A percentile compares a stretch with the other conserved stretches of the same genome.
Evolutionary conservation across 2,888 invertebrate species (phyloP).

Genomic region (Aspidiotus rigidus): DNA sequence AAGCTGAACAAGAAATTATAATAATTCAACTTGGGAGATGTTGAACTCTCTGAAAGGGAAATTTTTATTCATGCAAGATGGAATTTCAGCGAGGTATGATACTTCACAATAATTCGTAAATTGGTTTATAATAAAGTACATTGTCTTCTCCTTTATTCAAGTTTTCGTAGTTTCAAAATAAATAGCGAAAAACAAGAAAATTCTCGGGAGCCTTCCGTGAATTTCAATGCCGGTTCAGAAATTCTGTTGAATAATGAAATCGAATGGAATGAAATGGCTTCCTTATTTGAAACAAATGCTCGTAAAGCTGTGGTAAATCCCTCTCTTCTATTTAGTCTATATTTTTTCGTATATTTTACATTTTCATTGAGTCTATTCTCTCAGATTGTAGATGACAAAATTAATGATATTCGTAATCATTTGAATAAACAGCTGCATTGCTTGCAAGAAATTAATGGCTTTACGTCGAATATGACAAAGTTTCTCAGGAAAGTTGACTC

Average conservation of each 20-base stretch:
- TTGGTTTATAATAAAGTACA: too few species aligned
- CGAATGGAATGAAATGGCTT: constrained; percentile 61
- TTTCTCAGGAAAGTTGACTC: constrained; percentile 16
- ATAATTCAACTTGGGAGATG: constrained; percentile 40
- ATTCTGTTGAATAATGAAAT: constrained; percentile 61
- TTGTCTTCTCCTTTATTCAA: constrained; percentile 1
- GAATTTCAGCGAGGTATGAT: constrained; percentile 43
- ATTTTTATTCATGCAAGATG: constrained; percentile 47
- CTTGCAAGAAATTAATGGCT: constrained; percentile 20
- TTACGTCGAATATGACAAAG: constrained; percentile 18
- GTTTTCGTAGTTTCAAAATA: constrained; percentile 19
- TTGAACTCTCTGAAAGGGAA: constrained; percentile 47
- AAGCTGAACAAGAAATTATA: too few species aligned
- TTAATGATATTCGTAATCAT: constrained; percentile 44
- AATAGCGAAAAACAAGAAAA: constrained; percentile 20
- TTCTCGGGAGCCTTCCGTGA: constrained; percentile 40
- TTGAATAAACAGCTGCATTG: constrained; percentile 42
- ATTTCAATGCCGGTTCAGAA: constrained; percentile 57
- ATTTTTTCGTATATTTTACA: background rate
- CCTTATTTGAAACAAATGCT: constrained; percentile 56
- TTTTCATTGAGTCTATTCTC: background rate
- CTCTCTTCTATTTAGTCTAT: background rate
- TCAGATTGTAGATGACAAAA: constrained; percentile 44
- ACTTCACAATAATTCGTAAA: constrained; percentile 4
- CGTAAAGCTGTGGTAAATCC: constrained; percentile 46